Evolutionary conservation across 2,797 vertebrate genomes (phyloP).

Genomic region (Serranus cabrilla): DNA sequence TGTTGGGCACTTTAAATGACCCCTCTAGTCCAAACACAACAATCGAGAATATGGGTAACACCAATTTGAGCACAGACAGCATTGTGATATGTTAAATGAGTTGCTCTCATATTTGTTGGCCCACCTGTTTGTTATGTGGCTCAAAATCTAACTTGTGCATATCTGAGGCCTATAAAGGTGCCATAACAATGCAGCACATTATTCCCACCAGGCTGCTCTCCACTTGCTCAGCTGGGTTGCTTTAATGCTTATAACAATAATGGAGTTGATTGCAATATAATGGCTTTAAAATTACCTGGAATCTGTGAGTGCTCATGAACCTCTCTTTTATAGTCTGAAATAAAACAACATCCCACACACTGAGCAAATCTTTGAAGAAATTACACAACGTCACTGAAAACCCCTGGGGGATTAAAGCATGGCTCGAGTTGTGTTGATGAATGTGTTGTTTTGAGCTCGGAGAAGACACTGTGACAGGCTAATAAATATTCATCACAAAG

Average conservation of each 20-base stretch:
- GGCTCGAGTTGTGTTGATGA: slow-evolving; percentile 61
- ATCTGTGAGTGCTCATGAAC: slow-evolving; percentile 15
- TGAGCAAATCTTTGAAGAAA: slow-evolving; percentile 48
- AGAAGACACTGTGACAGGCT: slow-evolving; percentile 69
- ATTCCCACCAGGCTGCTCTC: neutral
- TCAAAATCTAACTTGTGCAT: neutral
- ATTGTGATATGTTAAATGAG: neutral
- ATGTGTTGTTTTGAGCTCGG: slow-evolving; percentile 75
- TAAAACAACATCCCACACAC: slow-evolving; percentile 39
- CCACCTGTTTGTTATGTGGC: slow-evolving; percentile 1
- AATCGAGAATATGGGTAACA: neutral
- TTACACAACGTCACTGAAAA: slow-evolving; percentile 46
- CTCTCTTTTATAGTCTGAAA: slow-evolving; percentile 33
- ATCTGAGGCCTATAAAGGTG: neutral
- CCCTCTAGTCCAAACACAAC: neutral
- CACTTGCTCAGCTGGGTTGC: slow-evolving; percentile 3
- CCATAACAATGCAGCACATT: neutral
- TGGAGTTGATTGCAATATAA: slow-evolving; percentile 38
- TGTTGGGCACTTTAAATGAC: neutral
- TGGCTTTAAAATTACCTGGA: slow-evolving; percentile 43
- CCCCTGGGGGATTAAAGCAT: slow-evolving; percentile 53
- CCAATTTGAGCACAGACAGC: neutral
- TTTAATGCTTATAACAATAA: slow-evolving; percentile 28
- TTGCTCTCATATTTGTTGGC: neutral
- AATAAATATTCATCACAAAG: slow-evolving; percentile 76